phyloP scores from a whole-genome alignment of 2,888 invertebrate species.

The Caenorhabditis becei region DNA sequence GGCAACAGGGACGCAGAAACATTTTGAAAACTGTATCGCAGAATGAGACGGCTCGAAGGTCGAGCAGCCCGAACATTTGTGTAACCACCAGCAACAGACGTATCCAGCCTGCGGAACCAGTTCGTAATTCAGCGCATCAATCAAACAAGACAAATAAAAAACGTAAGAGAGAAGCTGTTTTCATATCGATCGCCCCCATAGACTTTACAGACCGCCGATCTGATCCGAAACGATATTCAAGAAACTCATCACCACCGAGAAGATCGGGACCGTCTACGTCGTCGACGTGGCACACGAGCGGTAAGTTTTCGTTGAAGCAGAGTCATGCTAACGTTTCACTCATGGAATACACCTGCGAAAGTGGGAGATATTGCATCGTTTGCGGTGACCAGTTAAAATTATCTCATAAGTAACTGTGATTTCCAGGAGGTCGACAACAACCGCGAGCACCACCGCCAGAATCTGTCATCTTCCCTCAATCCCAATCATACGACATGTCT shows the following conservation, averaged over 20 bases:
- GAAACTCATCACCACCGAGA: neutral
- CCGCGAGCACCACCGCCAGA: constrained; percentile 25
- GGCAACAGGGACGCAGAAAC: too few relatives aligned
- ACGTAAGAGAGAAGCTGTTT: constrained; percentile 1
- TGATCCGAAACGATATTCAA: neutral
- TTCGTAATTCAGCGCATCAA: too few relatives aligned
- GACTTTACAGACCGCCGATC: neutral
- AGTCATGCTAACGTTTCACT: neutral
- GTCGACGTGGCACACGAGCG: constrained; percentile 31
- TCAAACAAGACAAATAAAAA: too few relatives aligned
- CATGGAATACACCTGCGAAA: constrained; percentile 7
- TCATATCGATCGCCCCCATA: too few relatives aligned
- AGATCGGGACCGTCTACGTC: neutral
- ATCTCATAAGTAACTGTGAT: neutral
- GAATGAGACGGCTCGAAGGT: neutral
- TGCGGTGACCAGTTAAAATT: constrained; percentile 11
- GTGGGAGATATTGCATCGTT: constrained; percentile 28
- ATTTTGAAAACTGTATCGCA: neutral
- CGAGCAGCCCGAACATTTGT: neutral
- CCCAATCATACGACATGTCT: neutral
- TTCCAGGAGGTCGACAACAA: constrained; percentile 17
- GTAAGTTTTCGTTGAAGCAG: neutral
- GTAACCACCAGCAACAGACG: neutral
- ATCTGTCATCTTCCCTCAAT: constrained; percentile 17
- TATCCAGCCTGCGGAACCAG: too few relatives aligned